Evolutionary conservation across 1,140 invertebrate genomes (phyloP).

Genomic region (Tribolium madens): DNA sequence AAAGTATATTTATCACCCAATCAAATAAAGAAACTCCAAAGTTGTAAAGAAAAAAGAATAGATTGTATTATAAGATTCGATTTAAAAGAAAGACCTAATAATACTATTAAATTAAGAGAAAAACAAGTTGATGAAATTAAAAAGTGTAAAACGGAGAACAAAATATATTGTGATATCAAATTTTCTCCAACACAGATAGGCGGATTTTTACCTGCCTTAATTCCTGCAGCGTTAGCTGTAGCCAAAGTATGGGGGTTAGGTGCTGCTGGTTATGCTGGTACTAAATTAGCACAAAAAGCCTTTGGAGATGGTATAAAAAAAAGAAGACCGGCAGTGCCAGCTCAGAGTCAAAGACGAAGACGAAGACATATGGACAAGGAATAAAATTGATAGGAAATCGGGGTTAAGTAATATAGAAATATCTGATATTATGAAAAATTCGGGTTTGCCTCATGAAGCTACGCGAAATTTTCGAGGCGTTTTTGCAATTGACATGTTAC

Average conservation of each 20-base stretch:
- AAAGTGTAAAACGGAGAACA: slow-evolving; percentile 33
- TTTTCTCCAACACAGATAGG: slow-evolving; percentile 36
- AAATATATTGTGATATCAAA: slow-evolving; percentile 40
- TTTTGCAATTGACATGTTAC: slow-evolving; percentile 40
- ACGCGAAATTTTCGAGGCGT: slow-evolving; percentile 38
- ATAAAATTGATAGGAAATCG: slow-evolving; percentile 27
- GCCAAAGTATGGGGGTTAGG: slow-evolving; percentile 42
- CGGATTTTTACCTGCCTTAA: slow-evolving; percentile 41
- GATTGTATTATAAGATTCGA: slow-evolving; percentile 36
- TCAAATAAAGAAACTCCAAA: slow-evolving; percentile 39
- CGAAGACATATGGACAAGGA: neutral
- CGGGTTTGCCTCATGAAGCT: slow-evolving; percentile 7
- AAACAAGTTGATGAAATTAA: slow-evolving; percentile 40
- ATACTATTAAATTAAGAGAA: slow-evolving; percentile 45
- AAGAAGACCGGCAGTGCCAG: no score
- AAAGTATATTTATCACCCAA: slow-evolving; percentile 42
- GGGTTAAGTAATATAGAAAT: slow-evolving; percentile 35
- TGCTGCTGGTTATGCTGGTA: slow-evolving; percentile 41
- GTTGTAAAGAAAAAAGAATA: slow-evolving; percentile 28
- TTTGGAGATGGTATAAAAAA: slow-evolving; percentile 14
- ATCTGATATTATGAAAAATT: slow-evolving; percentile 33
- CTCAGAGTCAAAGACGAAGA: no score
- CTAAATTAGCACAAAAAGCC: slow-evolving; percentile 42
- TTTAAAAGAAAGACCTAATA: slow-evolving; percentile 40
- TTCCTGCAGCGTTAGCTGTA: slow-evolving; percentile 39